phyloP scores from a whole-genome alignment of 2,797 vertebrate species.

The Alfaro cultratus region DNA sequence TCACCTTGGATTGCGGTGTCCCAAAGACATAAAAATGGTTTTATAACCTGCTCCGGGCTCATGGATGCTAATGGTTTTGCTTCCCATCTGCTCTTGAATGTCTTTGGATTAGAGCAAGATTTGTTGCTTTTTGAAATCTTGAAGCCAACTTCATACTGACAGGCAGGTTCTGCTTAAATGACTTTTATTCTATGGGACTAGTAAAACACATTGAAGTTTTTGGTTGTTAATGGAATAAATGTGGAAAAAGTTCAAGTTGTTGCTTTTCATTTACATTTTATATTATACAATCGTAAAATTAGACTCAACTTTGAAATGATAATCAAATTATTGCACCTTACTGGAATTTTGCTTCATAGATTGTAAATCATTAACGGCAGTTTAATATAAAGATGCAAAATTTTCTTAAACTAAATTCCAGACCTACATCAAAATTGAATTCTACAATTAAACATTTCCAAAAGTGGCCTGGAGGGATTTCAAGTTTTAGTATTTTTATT shows the following conservation, averaged over 20 bases:
- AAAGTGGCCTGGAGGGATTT: not conserved
- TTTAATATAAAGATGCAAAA: not conserved
- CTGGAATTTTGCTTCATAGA: not conserved
- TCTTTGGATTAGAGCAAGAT: not conserved
- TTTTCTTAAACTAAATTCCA: not conserved
- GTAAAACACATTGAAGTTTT: not conserved
- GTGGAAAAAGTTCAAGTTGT: not conserved
- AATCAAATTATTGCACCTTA: not conserved
- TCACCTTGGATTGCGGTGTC: not conserved
- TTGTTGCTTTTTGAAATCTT: not conserved
- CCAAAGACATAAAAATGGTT: not conserved
- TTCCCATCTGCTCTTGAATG: not conserved
- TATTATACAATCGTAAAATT: not conserved
- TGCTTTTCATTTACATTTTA: not conserved
- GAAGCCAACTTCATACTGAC: not conserved
- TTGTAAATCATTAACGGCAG: not conserved
- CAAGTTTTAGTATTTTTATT: not conserved
- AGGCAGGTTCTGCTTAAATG: not conserved
- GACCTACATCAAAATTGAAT: not conserved
- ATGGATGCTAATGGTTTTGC: not conserved
- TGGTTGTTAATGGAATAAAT: not conserved
- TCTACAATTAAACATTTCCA: not conserved
- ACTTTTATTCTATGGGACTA: not conserved
- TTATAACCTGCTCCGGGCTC: not conserved
- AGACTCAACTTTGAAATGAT: not conserved